A percentile compares a stretch with the other conserved stretches of the same genome.
These are phyloP conservation scores for Moxostoma hubbsi DNA, from an alignment of 2,797 vertebrate genomes.

Conservation along the genomic window DNA sequence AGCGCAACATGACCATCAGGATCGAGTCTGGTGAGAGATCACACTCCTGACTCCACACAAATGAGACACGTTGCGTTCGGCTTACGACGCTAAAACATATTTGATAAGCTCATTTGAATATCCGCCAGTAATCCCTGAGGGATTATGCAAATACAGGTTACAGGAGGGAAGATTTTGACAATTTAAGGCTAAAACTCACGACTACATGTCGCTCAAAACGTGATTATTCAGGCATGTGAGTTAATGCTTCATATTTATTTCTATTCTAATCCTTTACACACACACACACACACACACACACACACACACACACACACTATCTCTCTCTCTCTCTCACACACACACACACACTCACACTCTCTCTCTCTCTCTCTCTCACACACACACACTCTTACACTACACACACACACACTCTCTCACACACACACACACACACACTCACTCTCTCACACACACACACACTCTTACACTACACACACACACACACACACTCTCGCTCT, in stretches of 20 bases:
- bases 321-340: too few relatives aligned
- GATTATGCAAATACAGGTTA: slow-evolving; percentile 50
- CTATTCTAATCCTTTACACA: slow-evolving; percentile 67
- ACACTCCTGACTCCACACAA: not conserved
- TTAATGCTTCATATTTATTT: slow-evolving; percentile 64
- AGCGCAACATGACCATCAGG: slow-evolving; percentile 18
- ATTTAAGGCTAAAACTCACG: slow-evolving; percentile 37
- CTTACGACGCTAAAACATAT: slow-evolving; percentile 29
- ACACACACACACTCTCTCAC: too few relatives aligned
- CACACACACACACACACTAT: slow-evolving; percentile 28
- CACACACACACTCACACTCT: too few relatives aligned
- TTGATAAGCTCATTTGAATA: slow-evolving; percentile 52
- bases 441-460: too few relatives aligned
- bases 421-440: too few relatives aligned
- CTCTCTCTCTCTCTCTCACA: too few relatives aligned
- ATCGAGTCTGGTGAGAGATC: slow-evolving; percentile 18
- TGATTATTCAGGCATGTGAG: slow-evolving; percentile 56
- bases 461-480: too few relatives aligned
- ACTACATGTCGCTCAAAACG: slow-evolving; percentile 33
- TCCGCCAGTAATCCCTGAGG: slow-evolving; percentile 34
- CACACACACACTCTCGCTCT: too few relatives aligned
- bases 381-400: too few relatives aligned
- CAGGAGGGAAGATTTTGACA: slow-evolving; percentile 48
- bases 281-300: slow-evolving; percentile 37
- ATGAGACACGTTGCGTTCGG: slow-evolving; percentile 27